Evolutionary conservation across 2,113 vertebrate species (phyloP).

Genomic region (Todiramphus chloris): DNA sequence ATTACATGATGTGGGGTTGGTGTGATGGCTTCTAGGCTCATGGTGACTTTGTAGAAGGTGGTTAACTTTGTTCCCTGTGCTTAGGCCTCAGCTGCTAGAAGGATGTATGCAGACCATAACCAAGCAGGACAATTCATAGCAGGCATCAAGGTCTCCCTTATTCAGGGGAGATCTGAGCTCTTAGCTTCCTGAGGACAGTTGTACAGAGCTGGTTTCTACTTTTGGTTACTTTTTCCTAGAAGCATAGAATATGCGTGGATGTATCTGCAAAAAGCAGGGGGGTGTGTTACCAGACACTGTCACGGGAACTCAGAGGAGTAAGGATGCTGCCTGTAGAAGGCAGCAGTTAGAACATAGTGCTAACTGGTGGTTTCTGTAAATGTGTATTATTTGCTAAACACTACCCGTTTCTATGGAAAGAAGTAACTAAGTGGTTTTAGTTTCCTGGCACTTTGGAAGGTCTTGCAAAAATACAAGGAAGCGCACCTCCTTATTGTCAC

Average conservation of each 20-base stretch:
- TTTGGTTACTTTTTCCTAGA: not conserved
- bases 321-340: not conserved
- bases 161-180: not conserved
- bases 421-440: not conserved
- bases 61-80: not conserved
- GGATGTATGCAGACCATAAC: not conserved
- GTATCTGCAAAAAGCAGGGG: not conserved
- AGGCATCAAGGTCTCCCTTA: not conserved
- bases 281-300: not conserved
- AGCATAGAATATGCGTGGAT: not conserved
- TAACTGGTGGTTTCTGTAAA: not conserved
- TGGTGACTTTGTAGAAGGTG: not conserved
- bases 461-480: not conserved
- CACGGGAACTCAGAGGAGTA: not conserved
- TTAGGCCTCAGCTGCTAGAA: not conserved
- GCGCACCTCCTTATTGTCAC: not conserved
- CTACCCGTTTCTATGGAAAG: not conserved
- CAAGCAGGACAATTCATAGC: not conserved
- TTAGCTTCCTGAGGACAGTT: not conserved
- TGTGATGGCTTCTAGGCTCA: not conserved
- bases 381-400: not conserved
- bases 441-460: not conserved
- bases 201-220: not conserved
- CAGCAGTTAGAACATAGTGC: not conserved
- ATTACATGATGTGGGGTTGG: not conserved